Percentiles rank a stretch among this genome's conserved stretches.
Conservation (phyloP, 2,888 invertebrate genomes). For the Hemicrepidius hirtus region DNA sequence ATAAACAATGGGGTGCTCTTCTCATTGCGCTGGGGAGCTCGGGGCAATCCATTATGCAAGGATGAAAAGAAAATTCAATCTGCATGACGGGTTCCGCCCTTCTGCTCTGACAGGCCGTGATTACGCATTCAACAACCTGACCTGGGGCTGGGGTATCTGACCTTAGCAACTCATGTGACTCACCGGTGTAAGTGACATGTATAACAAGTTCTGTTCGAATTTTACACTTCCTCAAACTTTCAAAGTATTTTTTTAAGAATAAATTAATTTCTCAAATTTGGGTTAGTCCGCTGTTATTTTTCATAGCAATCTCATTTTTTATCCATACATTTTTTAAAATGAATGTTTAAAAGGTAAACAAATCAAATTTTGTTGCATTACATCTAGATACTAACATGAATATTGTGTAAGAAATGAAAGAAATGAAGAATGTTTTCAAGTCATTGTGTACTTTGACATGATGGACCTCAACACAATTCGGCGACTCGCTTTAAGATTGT, state of each 20-base stretch:
- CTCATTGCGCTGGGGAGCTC: conserved; percentile 62
- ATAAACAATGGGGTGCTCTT: conserved; percentile 67
- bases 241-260: background rate
- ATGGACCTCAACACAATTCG: too few species aligned
- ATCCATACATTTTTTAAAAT: too few species aligned
- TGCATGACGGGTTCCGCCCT: conserved; percentile 70
- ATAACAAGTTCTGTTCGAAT: conserved; percentile 65
- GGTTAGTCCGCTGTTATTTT: background rate
- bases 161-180: conserved; percentile 66
- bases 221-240: conserved; percentile 41
- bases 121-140: conserved; percentile 71
- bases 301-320: background rate
- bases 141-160: conserved; percentile 67
- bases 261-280: background rate
- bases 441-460: too few species aligned
- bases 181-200: conserved; percentile 69
- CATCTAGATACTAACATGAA: too few species aligned
- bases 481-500: too few species aligned
- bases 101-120: conserved; percentile 71
- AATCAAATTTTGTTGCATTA: too few species aligned
- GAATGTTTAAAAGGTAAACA: too few species aligned
- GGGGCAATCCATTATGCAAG: conserved; percentile 71
- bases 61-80: conserved; percentile 73
- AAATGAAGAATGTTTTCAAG: too few species aligned
- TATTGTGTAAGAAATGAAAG: too few species aligned